Evolutionary conservation across 2,113 vertebrate genomes (phyloP).

Genomic region (Erythrocercus mccallii): DNA sequence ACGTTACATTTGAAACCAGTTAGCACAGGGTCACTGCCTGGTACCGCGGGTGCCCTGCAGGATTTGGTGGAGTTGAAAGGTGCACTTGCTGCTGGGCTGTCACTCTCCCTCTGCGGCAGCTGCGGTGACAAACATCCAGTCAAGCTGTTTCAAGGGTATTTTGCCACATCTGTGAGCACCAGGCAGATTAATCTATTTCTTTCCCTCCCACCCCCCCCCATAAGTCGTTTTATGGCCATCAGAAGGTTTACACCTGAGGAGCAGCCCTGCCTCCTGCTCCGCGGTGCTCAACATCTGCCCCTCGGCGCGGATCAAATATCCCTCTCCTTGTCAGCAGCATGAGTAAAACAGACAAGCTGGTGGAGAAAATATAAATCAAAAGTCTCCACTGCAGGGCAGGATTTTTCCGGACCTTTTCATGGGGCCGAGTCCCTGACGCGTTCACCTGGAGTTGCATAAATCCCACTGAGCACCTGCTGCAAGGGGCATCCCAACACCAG

Average conservation of each 20-base stretch:
- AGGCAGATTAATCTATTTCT: constrained; percentile 56
- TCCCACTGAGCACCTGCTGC: constrained; percentile 7
- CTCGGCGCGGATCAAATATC: constrained; percentile 62
- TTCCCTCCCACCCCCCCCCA: not conserved
- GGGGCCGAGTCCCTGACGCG: fast-evolving
- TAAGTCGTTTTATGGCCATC: constrained; percentile 43
- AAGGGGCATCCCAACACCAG: not conserved
- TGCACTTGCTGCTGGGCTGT: constrained; percentile 37
- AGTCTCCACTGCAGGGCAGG: constrained; percentile 10
- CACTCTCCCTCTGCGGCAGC: not conserved
- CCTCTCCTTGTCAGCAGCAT: constrained; percentile 60
- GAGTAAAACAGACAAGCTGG: constrained; percentile 62
- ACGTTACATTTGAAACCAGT: constrained; percentile 45
- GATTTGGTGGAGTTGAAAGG: not conserved
- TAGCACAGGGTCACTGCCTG: constrained; percentile 41
- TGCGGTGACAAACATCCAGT: constrained; percentile 21
- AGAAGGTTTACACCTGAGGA: constrained; percentile 64
- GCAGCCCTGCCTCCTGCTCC: constrained; percentile 40
- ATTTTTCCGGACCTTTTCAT: not conserved
- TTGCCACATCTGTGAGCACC: constrained; percentile 54
- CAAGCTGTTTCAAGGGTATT: constrained; percentile 26
- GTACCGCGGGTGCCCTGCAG: not conserved
- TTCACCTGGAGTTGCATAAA: not conserved
- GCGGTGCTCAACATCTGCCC: constrained; percentile 53
- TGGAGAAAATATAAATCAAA: constrained; percentile 63